Evolutionary conservation across 1,140 invertebrate genomes (phyloP).

Genomic region (Tetranychus urticae): DNA sequence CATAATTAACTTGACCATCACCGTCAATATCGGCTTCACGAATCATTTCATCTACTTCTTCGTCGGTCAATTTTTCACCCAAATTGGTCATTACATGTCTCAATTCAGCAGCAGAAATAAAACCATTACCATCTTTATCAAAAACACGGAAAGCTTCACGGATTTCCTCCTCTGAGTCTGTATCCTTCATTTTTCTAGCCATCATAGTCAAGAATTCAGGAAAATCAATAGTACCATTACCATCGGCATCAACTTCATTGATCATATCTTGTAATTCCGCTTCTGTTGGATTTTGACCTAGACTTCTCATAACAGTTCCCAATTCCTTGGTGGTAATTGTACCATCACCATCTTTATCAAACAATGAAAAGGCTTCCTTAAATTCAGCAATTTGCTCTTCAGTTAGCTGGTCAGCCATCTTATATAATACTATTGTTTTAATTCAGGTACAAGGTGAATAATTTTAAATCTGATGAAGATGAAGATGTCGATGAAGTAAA

Average conservation of each 20-base stretch:
- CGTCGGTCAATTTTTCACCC: conserved; percentile 37
- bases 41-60: conserved; percentile 97
- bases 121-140: conserved; percentile 92
- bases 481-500: too few relatives aligned
- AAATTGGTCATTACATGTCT: conserved; percentile 14
- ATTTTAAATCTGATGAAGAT: too few relatives aligned
- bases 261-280: conserved; percentile 99
- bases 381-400: conserved; percentile 36
- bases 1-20: conserved; percentile 96
- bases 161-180: conserved; percentile 94
- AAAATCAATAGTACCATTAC: conserved; percentile 98
- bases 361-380: conserved; percentile 97
- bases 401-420: neutral
- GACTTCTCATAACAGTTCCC: conserved; percentile 92
- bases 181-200: conserved; percentile 97
- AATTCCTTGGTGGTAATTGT: conserved; percentile 99
- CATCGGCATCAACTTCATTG: conserved; percentile 98
- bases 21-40: conserved; percentile 93
- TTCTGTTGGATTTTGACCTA: conserved; percentile 98
- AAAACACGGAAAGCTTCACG: conserved; percentile 95
- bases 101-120: conserved; percentile 81
- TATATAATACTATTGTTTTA: neutral
- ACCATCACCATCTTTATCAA: conserved; percentile 98
- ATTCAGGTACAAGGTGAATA: too few relatives aligned
- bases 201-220: conserved; percentile 98